Conservation (phyloP, 64 coral and sea anemone species). For the Actinia equina region DNA sequence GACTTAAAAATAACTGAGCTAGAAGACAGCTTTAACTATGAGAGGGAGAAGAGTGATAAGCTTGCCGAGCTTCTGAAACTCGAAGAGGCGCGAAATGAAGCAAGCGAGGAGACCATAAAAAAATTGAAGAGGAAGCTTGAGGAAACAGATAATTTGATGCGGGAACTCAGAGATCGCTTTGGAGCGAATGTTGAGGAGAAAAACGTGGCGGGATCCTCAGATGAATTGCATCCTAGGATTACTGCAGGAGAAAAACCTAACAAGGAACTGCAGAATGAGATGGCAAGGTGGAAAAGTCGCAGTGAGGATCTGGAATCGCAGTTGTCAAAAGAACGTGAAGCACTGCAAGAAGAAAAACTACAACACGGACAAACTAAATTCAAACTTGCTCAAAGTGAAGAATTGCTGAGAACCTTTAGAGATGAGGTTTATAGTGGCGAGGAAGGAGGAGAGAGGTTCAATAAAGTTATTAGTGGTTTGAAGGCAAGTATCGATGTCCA, state of each 20-base stretch:
- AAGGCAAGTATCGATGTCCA: constrained; percentile 41
- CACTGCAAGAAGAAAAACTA: background rate
- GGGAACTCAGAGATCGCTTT: background rate
- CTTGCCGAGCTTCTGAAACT: constrained; percentile 6
- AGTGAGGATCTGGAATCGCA: constrained; percentile 7
- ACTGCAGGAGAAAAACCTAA: background rate
- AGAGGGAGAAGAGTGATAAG: constrained; percentile 3
- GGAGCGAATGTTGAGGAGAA: background rate
- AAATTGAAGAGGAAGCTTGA: background rate
- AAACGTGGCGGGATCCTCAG: background rate
- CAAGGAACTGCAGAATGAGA: constrained; percentile 3
- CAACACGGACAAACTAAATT: background rate
- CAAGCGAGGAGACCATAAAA: background rate
- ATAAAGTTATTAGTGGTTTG: background rate
- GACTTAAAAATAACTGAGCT: background rate
- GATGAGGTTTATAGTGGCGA: background rate
- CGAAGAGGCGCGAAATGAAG: background rate
- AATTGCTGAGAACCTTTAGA: constrained; percentile 2
- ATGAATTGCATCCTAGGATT: background rate
- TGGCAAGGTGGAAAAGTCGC: background rate
- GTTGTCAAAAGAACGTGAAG: background rate
- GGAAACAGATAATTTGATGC: constrained; percentile 10
- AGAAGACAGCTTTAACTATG: constrained; percentile 14
- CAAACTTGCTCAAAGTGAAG: constrained; percentile 27
- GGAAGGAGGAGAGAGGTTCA: background rate